Evolutionary conservation across 2,888 invertebrate genomes (phyloP), one percentile per base, ranked within the genome.

Genomic region (Ophioninae sp.): DNA sequence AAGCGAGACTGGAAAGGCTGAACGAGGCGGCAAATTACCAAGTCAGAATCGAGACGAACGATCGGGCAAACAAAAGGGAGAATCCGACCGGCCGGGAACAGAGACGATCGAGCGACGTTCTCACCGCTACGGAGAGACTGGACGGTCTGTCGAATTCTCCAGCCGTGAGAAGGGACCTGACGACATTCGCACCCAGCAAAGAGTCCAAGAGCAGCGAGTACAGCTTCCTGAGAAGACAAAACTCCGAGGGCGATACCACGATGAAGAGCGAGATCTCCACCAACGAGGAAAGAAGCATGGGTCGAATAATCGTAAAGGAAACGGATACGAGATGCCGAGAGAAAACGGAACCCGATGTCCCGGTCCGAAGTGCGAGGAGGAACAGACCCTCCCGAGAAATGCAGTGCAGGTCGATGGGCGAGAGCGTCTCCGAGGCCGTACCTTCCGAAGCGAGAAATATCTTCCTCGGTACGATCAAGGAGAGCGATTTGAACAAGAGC

Each of bases 331-430:
- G 76, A 41, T 59, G 39, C 68, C 76, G 89, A 51, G 91, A 91
- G 9, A 92, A 91, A 81, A 83, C 86, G 0, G 93, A 93, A 67
- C 92, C 93, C 2, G 91, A 93, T 80, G 92, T 92, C 39, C 93
- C 93, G 68, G 92, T 93, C 13, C 88, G 93, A 83, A 92, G 90
- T 76, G 92, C 91, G 0, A 88, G 93, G 68, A 89, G 93, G 64
- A 93, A 93, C 68, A 87, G 93, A 74, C 91, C 89, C 0, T 88
- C 92, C 8, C 86, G 93, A n/a, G 93, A 92, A 59, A 87, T 92
- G 8, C 92, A 92, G 10, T 93, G 93, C 80, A 89, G 93, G 17
- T 93, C 93, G 17, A 92, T 93, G 91, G 93, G 93, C 6, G 93
- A 93, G 63, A 92, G 91, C 59, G 91, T 90, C 2, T 86, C 88